These are phyloP conservation scores for Thalassophryne amazonica DNA, from an alignment of 2,797 vertebrate genomes.

Conservation along the genomic window DNA sequence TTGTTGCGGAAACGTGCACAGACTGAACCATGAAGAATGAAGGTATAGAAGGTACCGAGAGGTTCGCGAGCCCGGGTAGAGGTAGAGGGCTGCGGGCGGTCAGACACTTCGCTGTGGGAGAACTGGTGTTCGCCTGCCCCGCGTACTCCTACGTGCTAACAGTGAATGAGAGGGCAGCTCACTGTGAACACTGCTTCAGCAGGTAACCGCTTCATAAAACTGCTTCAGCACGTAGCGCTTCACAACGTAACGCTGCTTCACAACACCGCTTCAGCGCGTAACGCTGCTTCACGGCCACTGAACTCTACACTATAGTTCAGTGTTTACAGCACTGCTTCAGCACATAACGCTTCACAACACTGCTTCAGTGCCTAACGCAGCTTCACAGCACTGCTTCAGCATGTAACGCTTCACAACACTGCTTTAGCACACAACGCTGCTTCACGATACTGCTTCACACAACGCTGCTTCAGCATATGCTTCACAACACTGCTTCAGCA, in stretches of 20 bases:
- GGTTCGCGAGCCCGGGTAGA: conserved; percentile 85
- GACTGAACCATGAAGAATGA: conserved; percentile 62
- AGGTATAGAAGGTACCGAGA: conserved; percentile 83
- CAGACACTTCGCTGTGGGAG: conserved; percentile 81
- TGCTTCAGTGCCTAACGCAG: no score
- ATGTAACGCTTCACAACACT: no score
- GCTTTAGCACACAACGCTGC: no score
- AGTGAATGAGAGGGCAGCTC: conserved; percentile 86
- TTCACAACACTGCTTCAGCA: no score
- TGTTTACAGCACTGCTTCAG: no score
- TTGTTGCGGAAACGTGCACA: background rate
- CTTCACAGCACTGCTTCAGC: no score
- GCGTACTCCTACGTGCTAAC: conserved; percentile 90
- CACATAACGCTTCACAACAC: no score
- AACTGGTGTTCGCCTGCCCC: conserved; percentile 90
- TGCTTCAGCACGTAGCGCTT: background rate
- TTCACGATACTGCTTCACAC: no score
- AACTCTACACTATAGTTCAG: no score
- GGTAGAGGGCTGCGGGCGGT: conserved; percentile 86
- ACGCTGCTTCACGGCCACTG: no score
- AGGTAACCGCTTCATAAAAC: conserved; percentile 80
- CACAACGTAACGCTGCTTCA: background rate
- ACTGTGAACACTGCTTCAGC: conserved; percentile 93
- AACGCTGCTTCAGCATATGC: no score
- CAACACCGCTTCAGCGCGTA: no score